Evolutionary conservation across 35 echinoderm and acorn worm species (phyloP).

Genomic region (Heliocidaris erythrogramma): DNA sequence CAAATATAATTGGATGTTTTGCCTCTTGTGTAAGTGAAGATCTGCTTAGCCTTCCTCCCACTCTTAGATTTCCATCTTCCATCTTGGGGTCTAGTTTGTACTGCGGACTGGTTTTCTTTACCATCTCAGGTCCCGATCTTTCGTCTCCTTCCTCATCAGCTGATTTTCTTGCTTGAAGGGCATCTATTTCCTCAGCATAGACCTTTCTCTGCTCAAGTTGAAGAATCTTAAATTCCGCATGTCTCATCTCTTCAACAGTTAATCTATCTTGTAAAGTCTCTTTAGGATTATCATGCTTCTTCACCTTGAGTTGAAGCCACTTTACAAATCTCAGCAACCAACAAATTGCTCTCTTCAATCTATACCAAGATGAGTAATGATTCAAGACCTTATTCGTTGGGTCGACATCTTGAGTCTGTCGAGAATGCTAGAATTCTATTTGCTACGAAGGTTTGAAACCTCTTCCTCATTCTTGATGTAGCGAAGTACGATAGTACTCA

Average conservation of each 20-base stretch:
- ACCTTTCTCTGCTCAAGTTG: neutral
- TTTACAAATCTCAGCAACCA: conserved; percentile 26
- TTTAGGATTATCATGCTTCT: neutral
- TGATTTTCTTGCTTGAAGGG: neutral
- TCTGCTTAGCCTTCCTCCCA: conserved; percentile 58
- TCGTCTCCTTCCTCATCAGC: neutral
- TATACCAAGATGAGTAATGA: conserved; percentile 43
- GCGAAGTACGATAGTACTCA: no score
- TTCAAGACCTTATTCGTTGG: neutral
- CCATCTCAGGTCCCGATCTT: neutral
- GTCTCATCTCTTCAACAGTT: neutral
- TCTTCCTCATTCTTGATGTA: conserved; percentile 56
- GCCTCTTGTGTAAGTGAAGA: conserved; percentile 45
- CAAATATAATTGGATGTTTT: conserved; percentile 63
- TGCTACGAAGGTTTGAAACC: conserved; percentile 67
- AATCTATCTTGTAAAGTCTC: neutral
- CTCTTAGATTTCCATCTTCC: conserved; percentile 35
- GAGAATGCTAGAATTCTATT: conserved; percentile 60
- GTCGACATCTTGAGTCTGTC: neutral
- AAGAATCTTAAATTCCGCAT: neutral
- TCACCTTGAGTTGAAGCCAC: neutral
- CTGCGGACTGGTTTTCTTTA: neutral
- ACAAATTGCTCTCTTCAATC: conserved; percentile 27
- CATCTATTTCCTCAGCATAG: neutral
- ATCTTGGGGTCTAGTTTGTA: conserved; percentile 11